Conservation (phyloP, 2,113 vertebrate genomes). For the Sterrhoptilus dennistouni region DNA sequence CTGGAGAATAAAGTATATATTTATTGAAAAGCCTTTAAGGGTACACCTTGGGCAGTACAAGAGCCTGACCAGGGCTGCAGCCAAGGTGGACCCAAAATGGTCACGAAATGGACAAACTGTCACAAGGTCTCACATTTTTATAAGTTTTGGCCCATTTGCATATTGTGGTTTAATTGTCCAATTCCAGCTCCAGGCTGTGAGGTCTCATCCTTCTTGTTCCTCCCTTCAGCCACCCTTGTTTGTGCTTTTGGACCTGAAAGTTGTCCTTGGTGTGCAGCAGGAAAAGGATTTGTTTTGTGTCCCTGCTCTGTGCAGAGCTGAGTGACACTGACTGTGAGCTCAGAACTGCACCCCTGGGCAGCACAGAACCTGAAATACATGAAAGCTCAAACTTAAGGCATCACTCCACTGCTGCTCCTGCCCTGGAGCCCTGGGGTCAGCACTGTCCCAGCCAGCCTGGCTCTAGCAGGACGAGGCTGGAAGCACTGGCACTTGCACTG, state of each 20-base stretch:
- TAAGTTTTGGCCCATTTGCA: background rate
- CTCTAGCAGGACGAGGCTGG: background rate
- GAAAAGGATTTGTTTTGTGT: background rate
- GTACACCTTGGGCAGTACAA: background rate
- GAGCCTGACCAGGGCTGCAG: background rate
- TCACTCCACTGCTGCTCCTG: background rate
- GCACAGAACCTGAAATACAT: background rate
- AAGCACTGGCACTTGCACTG: rapidly evolving
- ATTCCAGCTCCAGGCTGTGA: background rate
- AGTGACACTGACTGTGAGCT: background rate
- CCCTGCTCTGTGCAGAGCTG: background rate
- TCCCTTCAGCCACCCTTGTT: background rate
- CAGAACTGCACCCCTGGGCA: background rate
- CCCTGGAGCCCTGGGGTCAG: background rate
- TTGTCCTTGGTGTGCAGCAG: background rate
- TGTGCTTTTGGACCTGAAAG: background rate
- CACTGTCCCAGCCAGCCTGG: background rate
- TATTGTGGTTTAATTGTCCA: background rate
- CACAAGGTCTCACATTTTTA: background rate
- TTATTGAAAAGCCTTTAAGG: background rate
- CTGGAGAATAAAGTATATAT: background rate
- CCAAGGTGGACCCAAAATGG: background rate
- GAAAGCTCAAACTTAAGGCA: background rate
- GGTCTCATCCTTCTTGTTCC: background rate
- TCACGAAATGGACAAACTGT: background rate